phyloP scores from a whole-genome alignment of 2,888 invertebrate genomes.

The Linnaemya tessellans region DNA sequence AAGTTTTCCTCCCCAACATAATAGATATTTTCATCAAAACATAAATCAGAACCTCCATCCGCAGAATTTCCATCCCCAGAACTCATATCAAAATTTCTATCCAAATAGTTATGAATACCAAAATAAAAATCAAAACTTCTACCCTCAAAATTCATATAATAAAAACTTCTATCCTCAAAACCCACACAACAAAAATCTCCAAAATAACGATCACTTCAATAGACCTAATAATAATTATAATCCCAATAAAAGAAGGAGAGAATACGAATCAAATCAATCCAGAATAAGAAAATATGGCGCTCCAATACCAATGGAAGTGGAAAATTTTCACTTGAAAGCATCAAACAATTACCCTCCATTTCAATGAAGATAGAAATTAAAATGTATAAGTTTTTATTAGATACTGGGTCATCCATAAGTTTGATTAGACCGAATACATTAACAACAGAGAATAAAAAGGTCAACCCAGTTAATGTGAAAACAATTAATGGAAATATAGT shows the following conservation, averaged over 20 bases:
- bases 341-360: background rate
- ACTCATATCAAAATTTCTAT: too few relatives aligned
- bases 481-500: background rate
- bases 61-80: too few relatives aligned
- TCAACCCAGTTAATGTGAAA: background rate
- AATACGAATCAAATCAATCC: conserved; percentile 13
- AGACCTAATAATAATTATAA: background rate
- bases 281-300: conserved; percentile 26
- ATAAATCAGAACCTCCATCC: too few relatives aligned
- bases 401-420: background rate
- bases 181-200: background rate
- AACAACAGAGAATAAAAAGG: background rate
- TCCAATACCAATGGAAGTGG: conserved; percentile 17
- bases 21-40: too few relatives aligned
- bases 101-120: too few relatives aligned
- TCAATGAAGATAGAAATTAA: background rate
- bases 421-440: conserved; percentile 8
- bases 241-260: background rate
- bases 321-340: conserved; percentile 30
- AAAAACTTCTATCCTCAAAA: too few relatives aligned
- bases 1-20: too few relatives aligned
- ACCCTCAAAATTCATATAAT: too few relatives aligned
- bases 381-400: background rate
- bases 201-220: conserved; percentile 1
- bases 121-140: too few relatives aligned